These are phyloP conservation scores for Thymelicus lineola DNA, from an alignment of 2,888 invertebrate species.

Conservation along the genomic window DNA sequence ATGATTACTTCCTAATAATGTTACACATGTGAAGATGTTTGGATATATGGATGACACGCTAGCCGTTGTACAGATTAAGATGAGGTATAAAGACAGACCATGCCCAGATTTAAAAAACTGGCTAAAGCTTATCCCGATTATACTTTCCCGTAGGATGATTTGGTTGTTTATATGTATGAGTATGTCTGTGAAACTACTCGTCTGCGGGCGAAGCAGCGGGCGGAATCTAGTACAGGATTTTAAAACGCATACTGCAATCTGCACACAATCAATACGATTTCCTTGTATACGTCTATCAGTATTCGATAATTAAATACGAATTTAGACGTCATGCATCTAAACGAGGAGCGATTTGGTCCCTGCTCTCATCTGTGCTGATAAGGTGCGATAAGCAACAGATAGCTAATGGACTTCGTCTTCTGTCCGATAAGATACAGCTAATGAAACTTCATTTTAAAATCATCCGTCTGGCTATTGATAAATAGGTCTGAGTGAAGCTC, in stretches of 20 bases:
- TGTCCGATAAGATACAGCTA: conserved; percentile 66
- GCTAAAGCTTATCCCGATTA: no score
- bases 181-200: no score
- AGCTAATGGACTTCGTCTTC: conserved; percentile 68
- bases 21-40: no score
- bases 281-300: conserved; percentile 36
- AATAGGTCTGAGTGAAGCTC: conserved; percentile 42
- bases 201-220: no score
- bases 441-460: conserved; percentile 66
- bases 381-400: conserved; percentile 62
- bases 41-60: no score
- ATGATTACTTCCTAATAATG: no score
- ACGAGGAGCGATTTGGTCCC: conserved; percentile 58
- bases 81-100: no score
- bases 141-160: no score
- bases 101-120: no score
- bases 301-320: conserved; percentile 60
- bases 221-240: not conserved
- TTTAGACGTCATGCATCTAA: conserved; percentile 57
- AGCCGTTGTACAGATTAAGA: no score
- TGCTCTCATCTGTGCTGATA: conserved; percentile 67
- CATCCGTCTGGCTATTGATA: conserved; percentile 49
- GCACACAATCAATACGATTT: not conserved
- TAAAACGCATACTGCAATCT: conserved; percentile 1
- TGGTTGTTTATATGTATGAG: no score